Percentiles rank a stretch among this genome's conserved stretches.
Conservation (phyloP, 2,888 invertebrate species). For the Eudasyphora cyanicolor region DNA sequence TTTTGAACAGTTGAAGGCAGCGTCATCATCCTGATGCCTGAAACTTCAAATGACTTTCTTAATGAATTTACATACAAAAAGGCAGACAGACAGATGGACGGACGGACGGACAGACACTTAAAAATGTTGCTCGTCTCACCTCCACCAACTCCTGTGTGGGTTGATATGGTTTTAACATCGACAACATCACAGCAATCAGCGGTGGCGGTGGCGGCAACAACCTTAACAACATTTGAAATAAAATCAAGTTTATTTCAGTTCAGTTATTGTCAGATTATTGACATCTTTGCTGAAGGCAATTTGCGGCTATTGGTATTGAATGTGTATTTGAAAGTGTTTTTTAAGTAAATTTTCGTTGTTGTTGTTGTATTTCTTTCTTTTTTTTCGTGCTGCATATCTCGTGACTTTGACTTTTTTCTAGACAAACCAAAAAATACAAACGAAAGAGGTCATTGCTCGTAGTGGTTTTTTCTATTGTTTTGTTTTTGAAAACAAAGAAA, state of each 20-base stretch:
- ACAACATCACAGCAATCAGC: not conserved
- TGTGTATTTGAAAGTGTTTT: conserved; percentile 30
- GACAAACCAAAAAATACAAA: not conserved
- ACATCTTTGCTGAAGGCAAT: conserved; percentile 56
- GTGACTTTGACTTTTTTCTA: conserved; percentile 33
- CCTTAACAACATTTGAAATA: not conserved
- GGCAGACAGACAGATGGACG: not conserved
- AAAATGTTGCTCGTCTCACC: not conserved
- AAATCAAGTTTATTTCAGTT: conserved; percentile 45
- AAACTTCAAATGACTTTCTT: not conserved
- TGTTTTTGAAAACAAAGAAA: not conserved
- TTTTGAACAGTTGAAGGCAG: conserved; percentile 9
- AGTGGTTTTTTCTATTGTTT: not conserved
- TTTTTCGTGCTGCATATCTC: conserved; percentile 25
- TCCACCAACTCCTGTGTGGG: conserved; percentile 43
- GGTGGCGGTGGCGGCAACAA: conserved; percentile 3
- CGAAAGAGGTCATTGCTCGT: conserved; percentile 25
- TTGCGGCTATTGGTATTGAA: not conserved
- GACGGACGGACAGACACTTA: not conserved
- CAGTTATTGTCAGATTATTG: conserved; percentile 41
- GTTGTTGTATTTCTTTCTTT: not conserved
- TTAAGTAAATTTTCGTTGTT: conserved; percentile 1
- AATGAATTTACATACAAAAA: conserved; percentile 25
- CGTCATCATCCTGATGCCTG: not conserved
- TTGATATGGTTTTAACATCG: not conserved